Percentiles rank a stretch among this genome's conserved stretches.
Evolutionary conservation across 37 sponge, comb jelly and placozoan genomes (phyloP).

Genomic region (Tethya wilhelma): DNA sequence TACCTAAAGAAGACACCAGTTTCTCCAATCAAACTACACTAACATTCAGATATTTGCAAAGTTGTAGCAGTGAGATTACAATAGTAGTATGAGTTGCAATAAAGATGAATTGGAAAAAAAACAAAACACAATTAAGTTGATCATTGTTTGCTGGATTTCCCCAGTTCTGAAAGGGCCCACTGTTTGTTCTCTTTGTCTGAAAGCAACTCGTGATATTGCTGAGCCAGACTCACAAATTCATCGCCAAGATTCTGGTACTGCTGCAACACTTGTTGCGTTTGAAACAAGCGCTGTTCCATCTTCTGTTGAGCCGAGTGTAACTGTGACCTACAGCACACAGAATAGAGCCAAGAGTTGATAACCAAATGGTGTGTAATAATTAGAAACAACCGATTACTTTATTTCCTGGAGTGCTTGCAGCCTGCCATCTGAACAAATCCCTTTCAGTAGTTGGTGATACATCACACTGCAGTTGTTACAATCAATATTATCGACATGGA

Average conservation of each 20-base stretch:
- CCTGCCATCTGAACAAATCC: conserved; percentile 33
- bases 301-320: conserved; percentile 12
- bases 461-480: conserved; percentile 30
- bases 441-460: conserved; percentile 42
- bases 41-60: not conserved
- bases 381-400: conserved; percentile 6
- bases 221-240: conserved; percentile 44
- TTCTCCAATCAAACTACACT: not conserved
- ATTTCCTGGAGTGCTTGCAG: conserved; percentile 36
- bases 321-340: conserved; percentile 21
- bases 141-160: conserved; percentile 12
- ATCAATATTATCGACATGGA: not conserved
- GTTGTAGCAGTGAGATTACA: too few relatives aligned
- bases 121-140: too few relatives aligned
- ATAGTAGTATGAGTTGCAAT: too few relatives aligned
- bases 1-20: conserved; percentile 14
- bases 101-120: too few relatives aligned
- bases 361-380: not conserved
- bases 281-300: conserved; percentile 14
- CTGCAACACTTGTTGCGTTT: conserved; percentile 25
- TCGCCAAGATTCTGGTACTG: conserved; percentile 62
- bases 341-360: not conserved
- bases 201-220: conserved; percentile 46
- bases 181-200: conserved; percentile 73
- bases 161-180: conserved; percentile 80